phyloP scores from a whole-genome alignment of 2,888 invertebrate species.

The Callyntrura sp. region DNA sequence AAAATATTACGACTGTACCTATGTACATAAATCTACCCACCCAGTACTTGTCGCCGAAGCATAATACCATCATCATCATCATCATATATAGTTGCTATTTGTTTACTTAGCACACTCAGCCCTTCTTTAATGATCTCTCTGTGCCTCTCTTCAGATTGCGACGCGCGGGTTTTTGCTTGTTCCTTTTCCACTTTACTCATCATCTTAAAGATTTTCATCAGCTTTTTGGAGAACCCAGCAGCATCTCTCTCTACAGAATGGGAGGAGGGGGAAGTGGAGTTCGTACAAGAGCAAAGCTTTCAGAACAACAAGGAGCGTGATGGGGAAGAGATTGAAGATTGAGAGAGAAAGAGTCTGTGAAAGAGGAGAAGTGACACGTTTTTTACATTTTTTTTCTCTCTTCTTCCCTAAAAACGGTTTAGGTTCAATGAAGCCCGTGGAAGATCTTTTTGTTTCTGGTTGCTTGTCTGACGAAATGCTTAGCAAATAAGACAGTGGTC shows the following conservation, averaged over 20 bases:
- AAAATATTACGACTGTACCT: no score
- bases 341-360: conserved; percentile 16
- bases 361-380: conserved; percentile 50
- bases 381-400: background rate
- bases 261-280: background rate
- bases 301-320: conserved; percentile 23
- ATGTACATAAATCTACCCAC: background rate
- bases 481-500: conserved; percentile 40
- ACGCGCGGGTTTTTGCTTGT: background rate
- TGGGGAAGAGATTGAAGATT: background rate
- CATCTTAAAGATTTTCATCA: conserved; percentile 61
- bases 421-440: conserved; percentile 26
- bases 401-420: background rate
- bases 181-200: conserved; percentile 35
- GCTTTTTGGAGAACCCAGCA: conserved; percentile 51
- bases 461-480: conserved; percentile 38
- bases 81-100: background rate
- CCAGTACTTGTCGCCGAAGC: background rate
- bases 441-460: conserved; percentile 12
- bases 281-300: conserved; percentile 27
- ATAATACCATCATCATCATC: background rate
- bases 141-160: background rate
- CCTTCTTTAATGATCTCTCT: conserved; percentile 53
- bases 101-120: conserved; percentile 53
- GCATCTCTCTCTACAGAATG: no score